Evolutionary conservation across 2,113 vertebrate genomes (phyloP).

Genomic region (Myrmecobius fasciatus): DNA sequence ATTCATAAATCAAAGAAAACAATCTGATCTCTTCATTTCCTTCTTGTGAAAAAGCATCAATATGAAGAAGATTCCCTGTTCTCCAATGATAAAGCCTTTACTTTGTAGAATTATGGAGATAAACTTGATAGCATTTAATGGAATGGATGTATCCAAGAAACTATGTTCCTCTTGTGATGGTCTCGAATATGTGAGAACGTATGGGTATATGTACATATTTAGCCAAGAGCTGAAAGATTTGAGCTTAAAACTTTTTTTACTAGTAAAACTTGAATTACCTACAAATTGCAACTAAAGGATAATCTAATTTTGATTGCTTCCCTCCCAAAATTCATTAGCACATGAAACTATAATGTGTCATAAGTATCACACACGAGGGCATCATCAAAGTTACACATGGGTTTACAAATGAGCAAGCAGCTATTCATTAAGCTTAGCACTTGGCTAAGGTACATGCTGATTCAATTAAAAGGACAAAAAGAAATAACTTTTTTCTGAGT

Average conservation of each 20-base stretch:
- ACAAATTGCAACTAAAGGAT: not conserved
- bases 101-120: not conserved
- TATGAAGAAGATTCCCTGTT: not conserved
- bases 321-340: not conserved
- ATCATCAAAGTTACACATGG: accelerated
- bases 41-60: not conserved
- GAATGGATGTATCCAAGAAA: not conserved
- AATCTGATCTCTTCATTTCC: not conserved
- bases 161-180: not conserved
- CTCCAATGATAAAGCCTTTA: not conserved
- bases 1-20: not conserved
- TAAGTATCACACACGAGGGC: not conserved
- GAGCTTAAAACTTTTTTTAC: not conserved
- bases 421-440: not conserved
- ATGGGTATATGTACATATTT: not conserved
- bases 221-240: not conserved
- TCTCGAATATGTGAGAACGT: not conserved
- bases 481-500: not conserved
- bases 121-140: not conserved
- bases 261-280: not conserved
- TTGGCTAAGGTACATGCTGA: not conserved
- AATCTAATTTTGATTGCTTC: not conserved
- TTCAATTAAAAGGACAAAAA: not conserved
- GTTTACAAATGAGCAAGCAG: not conserved
- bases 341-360: not conserved